phyloP scores from a whole-genome alignment of 2,113 vertebrate genomes.

The Apistogramma diplotaenia region DNA sequence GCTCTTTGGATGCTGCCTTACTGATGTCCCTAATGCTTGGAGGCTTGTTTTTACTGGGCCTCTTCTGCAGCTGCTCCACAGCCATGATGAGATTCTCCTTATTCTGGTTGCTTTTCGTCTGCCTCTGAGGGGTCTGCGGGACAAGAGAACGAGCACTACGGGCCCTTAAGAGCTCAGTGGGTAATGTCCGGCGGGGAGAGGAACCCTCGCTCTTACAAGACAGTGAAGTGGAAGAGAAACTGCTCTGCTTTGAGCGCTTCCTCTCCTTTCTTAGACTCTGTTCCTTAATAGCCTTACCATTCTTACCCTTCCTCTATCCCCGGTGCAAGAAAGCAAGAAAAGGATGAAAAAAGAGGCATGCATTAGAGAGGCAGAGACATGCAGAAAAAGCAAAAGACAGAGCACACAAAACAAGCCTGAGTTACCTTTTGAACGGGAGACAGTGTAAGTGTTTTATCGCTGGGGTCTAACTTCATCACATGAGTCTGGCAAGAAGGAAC shows the following conservation, averaged over 20 bases:
- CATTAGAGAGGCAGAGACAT: conserved; percentile 54
- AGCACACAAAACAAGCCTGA: neutral
- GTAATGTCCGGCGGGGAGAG: conserved; percentile 15
- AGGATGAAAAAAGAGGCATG: conserved; percentile 63
- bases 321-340: conserved; percentile 52
- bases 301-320: conserved; percentile 72
- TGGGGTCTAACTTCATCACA: conserved; percentile 71
- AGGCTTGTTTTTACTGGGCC: neutral
- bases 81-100: conserved; percentile 41
- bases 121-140: neutral
- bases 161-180: conserved; percentile 37
- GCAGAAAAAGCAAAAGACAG: conserved; percentile 4
- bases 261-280: conserved; percentile 2
- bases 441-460: conserved; percentile 60
- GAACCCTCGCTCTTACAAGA: neutral
- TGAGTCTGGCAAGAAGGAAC: conserved; percentile 66
- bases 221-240: neutral
- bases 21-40: neutral
- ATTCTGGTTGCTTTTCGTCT: conserved; percentile 1
- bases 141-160: neutral
- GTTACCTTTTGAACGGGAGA: conserved; percentile 77
- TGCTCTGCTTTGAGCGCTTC: neutral
- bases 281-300: conserved; percentile 43
- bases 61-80: conserved; percentile 10
- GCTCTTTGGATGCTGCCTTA: conserved; percentile 11